Base-by-base conservation (phyloP, 2,797 vertebrate genomes). In the Poeciliopsis gracilis region DNA sequence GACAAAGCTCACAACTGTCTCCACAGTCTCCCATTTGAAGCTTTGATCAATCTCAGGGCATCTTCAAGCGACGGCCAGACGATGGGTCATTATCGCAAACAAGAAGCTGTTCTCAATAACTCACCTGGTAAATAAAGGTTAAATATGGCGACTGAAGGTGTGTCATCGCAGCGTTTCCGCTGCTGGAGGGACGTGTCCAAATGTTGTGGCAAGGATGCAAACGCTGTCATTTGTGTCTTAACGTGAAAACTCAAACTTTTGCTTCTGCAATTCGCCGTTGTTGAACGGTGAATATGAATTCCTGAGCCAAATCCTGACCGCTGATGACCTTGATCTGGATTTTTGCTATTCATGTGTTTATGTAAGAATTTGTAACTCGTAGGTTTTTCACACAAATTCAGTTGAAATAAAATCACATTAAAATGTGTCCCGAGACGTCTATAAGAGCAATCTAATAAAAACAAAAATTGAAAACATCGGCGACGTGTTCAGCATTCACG, bases 1-100 rank as follows among this genome's bases (percentile, higher is more conserved):
- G 23, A 70, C 36, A 12, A 36, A 51, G 57, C 77, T 82, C 53
- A 57, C 72, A 82, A 16, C 84, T 10, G 15, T 77, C 28, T 80
- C 46, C n/a, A 63, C 61, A 45, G 70, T 77, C 46, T 71, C 7
- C 20, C 73, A 73, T 70, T 75, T 25, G 2, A 10, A 57, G 66
- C 10, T 63, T 73, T 61, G 15, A 13, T n/a, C n/a, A 23, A 23
- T 8, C 49, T 51, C 49, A 28, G n/a, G 2, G 25, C 46, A 71
- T 70, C n/a, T 63, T 51, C 77, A 47, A 45, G 36, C 51, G 15
- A 30, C 13, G 13, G 43, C 73, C 70, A 59, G 53, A 66, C 12
- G 18, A 1, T 25, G 7, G 49, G 49, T 51, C 20, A 2, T 23
- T 51, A 25, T 25, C 8, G 49, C 20, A 23, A 51, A 51, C 18